phyloP scores from a whole-genome alignment of 2,888 invertebrate species.

The Adelphocoris suturalis region DNA sequence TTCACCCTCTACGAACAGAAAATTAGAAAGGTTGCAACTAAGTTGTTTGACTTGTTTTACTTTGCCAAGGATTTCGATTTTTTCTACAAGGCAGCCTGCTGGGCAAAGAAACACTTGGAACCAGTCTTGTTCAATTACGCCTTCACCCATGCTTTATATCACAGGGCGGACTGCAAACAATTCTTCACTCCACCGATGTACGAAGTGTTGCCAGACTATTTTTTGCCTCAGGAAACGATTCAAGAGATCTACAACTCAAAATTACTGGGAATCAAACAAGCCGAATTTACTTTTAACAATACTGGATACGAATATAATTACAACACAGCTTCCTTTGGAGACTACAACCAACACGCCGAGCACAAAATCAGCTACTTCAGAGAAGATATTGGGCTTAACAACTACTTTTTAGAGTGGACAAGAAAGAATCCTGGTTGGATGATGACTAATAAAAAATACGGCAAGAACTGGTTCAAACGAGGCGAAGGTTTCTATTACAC shows the following conservation, averaged over 20 bases:
- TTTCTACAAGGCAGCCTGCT: slow-evolving; percentile 82
- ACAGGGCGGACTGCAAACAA: slow-evolving; percentile 51
- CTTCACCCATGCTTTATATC: slow-evolving; percentile 77
- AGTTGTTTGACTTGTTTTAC: slow-evolving; percentile 84
- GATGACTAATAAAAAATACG: slow-evolving; percentile 71
- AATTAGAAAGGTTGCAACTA: slow-evolving; percentile 83
- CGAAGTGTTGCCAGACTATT: slow-evolving; percentile 69
- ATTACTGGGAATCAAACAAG: slow-evolving; percentile 31
- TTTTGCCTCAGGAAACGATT: slow-evolving; percentile 61
- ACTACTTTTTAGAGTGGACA: slow-evolving; percentile 83
- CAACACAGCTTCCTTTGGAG: slow-evolving; percentile 67
- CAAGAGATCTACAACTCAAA: slow-evolving; percentile 59
- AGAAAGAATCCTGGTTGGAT: slow-evolving; percentile 81
- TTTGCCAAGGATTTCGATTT: slow-evolving; percentile 86
- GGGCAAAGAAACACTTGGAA: slow-evolving; percentile 81
- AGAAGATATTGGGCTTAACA: slow-evolving; percentile 84
- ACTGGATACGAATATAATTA: slow-evolving; percentile 73
- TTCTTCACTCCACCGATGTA: slow-evolving; percentile 63
- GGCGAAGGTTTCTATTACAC: slow-evolving; percentile 80
- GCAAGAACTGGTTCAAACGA: slow-evolving; percentile 68
- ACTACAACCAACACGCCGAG: slow-evolving; percentile 78
- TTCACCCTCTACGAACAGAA: slow-evolving; percentile 83
- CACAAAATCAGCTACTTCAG: slow-evolving; percentile 84
- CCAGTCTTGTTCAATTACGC: slow-evolving; percentile 83
- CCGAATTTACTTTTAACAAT: slow-evolving; percentile 73